Percentiles rank a stretch among this genome's conserved stretches.
Evolutionary conservation across 1,140 invertebrate species (phyloP).

Genomic region (Camponotus pennsylvanicus): DNA sequence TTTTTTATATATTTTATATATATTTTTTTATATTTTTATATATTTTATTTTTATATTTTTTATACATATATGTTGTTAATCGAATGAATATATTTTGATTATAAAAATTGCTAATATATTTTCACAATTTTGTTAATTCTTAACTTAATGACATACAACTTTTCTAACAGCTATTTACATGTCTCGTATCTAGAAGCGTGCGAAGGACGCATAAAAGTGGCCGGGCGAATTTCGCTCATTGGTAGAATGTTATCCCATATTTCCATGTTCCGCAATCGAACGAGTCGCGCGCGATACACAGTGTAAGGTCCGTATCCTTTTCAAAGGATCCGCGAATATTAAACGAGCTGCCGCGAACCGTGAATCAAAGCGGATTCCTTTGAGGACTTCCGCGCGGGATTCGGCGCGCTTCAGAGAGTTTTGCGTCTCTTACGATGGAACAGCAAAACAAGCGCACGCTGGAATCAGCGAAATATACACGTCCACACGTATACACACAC

Average conservation of each 20-base stretch:
- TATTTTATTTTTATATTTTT: too few relatives aligned
- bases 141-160: not conserved
- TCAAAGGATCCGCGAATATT: slow-evolving; percentile 54
- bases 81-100: too few relatives aligned
- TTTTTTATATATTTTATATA: too few relatives aligned
- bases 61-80: too few relatives aligned
- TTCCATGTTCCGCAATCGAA: slow-evolving; percentile 47
- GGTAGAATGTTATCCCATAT: not conserved
- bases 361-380: slow-evolving; percentile 55
- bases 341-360: slow-evolving; percentile 54
- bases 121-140: too few relatives aligned
- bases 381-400: slow-evolving; percentile 38
- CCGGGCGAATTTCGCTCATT: not conserved
- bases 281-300: not conserved
- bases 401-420: slow-evolving; percentile 50
- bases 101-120: too few relatives aligned
- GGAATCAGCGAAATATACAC: slow-evolving; percentile 48
- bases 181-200: not conserved
- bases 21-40: too few relatives aligned
- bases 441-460: slow-evolving; percentile 45
- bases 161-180: not conserved
- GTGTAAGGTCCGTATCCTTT: slow-evolving; percentile 30
- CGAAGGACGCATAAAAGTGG: not conserved
- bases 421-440: slow-evolving; percentile 47
- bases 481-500: too few relatives aligned